A percentile compares a stretch with the other conserved stretches of the same genome.
phyloP scores from a whole-genome alignment of 2,888 invertebrate species.

The Teleiodes luculella region DNA sequence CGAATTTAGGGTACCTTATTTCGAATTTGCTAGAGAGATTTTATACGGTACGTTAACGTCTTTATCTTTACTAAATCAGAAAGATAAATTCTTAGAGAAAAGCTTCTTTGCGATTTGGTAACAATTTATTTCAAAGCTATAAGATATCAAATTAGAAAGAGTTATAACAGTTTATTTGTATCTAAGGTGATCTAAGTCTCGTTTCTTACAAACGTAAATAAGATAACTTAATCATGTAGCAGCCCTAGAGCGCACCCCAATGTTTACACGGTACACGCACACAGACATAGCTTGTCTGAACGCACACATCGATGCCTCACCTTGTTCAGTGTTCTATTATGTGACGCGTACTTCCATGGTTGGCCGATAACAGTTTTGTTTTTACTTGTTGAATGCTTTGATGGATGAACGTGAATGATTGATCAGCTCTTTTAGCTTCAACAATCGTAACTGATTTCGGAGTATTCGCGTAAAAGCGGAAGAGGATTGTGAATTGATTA shows the following conservation, averaged over 20 bases:
- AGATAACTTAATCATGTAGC: background rate
- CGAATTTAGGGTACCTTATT: too few relatives aligned
- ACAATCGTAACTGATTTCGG: slow-evolving; percentile 57
- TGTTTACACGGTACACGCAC: slow-evolving; percentile 1
- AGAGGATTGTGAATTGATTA: slow-evolving; percentile 22
- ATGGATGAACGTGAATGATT: slow-evolving; percentile 72
- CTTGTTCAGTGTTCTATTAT: slow-evolving; percentile 57
- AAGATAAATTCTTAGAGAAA: too few relatives aligned
- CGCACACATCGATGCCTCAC: slow-evolving; percentile 26
- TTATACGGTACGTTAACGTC: too few relatives aligned
- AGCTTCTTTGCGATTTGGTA: too few relatives aligned
- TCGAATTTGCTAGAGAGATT: too few relatives aligned
- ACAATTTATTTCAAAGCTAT: too few relatives aligned
- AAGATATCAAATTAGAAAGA: too few relatives aligned
- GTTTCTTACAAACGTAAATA: background rate
- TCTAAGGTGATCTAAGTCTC: background rate
- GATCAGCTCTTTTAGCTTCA: slow-evolving; percentile 55
- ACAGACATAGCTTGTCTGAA: background rate
- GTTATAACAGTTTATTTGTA: too few relatives aligned
- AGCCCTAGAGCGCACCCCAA: slow-evolving; percentile 3
- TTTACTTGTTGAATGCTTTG: slow-evolving; percentile 77
- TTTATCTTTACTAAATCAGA: too few relatives aligned
- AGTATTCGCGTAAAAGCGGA: slow-evolving; percentile 22
- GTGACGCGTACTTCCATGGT: slow-evolving; percentile 44
- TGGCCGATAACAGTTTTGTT: slow-evolving; percentile 69